Percentiles rank a stretch among this genome's conserved stretches.
phyloP scores from a whole-genome alignment of 2,888 invertebrate genomes.

The Steinernema hermaphroditum region DNA sequence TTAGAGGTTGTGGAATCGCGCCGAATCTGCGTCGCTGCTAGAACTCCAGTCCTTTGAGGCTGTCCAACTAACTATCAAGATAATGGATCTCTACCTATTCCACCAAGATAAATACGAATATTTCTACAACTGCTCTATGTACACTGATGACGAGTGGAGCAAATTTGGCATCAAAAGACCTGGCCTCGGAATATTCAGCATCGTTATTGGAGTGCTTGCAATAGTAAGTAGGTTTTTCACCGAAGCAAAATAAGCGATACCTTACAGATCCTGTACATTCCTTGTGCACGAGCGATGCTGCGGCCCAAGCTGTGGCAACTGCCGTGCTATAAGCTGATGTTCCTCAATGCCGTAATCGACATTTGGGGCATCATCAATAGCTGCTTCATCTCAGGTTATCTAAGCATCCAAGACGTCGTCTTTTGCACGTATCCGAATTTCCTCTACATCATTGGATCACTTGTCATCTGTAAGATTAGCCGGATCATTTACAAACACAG shows the following conservation, averaged over 20 bases:
- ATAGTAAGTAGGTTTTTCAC: too few relatives aligned
- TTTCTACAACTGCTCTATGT: constrained; percentile 26
- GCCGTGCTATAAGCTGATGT: constrained; percentile 45
- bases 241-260: background rate
- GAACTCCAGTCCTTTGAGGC: too few relatives aligned
- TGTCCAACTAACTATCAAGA: too few relatives aligned
- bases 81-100: constrained; percentile 17
- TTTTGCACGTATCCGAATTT: background rate
- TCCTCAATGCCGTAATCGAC: constrained; percentile 40
- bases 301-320: constrained; percentile 33
- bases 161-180: background rate
- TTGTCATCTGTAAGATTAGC: background rate
- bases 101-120: background rate
- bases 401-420: background rate
- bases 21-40: too few relatives aligned
- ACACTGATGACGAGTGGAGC: background rate
- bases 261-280: constrained; percentile 36
- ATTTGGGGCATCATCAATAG: constrained; percentile 9
- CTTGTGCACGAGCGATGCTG: constrained; percentile 35
- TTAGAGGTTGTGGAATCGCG: too few relatives aligned
- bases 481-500: too few relatives aligned
- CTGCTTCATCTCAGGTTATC: background rate
- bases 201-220: background rate
- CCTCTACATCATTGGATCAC: background rate
- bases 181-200: background rate